Evolutionary conservation across 2,797 vertebrate species (phyloP), one percentile per base, ranked within the genome.

Genomic region (Hydrocynus forskahlii): DNA sequence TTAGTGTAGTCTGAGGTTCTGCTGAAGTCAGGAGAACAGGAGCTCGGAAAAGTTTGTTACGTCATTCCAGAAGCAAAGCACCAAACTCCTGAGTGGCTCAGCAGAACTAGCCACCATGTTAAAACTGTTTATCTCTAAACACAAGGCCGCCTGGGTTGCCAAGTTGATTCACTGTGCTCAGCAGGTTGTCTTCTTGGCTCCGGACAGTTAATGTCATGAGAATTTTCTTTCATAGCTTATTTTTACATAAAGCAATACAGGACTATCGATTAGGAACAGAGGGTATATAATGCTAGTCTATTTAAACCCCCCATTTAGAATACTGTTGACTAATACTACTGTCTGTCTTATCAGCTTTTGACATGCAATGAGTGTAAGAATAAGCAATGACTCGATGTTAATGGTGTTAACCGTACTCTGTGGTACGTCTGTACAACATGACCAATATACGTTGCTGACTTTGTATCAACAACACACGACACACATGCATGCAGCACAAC

Each of bases 211-310:
- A 40, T 21, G 35, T 25, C 48, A 23, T 71, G 13, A 50, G 7
- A 72, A 59, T 72, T 25, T 3, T 43, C 35, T 71, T 67, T 81
- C 64, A 59, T 7, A 21, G 45, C 23, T 48, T 50, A 25, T 66
- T 78, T 80, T 10, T 67, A 23, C 29, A 73, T 64, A 75, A 84
- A 75, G 82, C 77, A 85, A 78, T 76, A 79, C 8, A 13, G 63
- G 66, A 50, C 75, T 52, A 54, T 17, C 5, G 38, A 45, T 68
- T 68, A 45, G 4, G 54, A 60, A 59, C 35, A 43, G 45, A 71
- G 5, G 3, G 50, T 43, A 23, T 48, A 19, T 5, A 50, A 76
- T 19, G 9, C 13, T 4, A 45, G 63, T 17, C 3, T 45, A 29
- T 78, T 79, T 25, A 54, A 43, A 48, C 7, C 12, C 60, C 7